Percentiles rank a stretch among this genome's conserved stretches.
phyloP scores from a whole-genome alignment of 2,888 invertebrate species.

The Caenorhabditis auriculariae region DNA sequence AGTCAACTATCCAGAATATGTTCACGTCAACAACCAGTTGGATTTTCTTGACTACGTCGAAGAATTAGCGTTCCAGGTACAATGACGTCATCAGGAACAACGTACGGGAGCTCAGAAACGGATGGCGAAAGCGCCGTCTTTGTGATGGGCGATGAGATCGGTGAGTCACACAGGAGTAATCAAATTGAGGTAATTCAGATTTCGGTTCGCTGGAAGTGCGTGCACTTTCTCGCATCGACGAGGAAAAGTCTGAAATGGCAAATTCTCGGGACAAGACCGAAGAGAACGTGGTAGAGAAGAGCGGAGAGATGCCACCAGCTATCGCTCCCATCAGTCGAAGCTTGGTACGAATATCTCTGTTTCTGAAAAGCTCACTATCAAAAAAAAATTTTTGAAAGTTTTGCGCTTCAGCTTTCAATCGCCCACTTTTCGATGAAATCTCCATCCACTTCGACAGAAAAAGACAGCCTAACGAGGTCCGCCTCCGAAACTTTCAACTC shows the following conservation, averaged over 20 bases:
- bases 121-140: conserved; percentile 47
- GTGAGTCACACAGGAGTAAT: no score
- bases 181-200: no score
- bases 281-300: conserved; percentile 11
- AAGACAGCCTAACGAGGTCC: neutral
- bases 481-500: no score
- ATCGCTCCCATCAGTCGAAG: conserved; percentile 12
- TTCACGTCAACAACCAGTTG: conserved; percentile 16
- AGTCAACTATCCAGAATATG: conserved; percentile 10
- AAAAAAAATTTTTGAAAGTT: neutral
- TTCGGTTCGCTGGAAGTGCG: conserved; percentile 38
- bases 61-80: conserved; percentile 17
- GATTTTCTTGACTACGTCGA: neutral
- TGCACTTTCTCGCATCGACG: conserved; percentile 38
- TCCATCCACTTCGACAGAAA: neutral
- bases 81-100: conserved; percentile 51
- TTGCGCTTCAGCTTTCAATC: neutral
- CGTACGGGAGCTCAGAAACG: conserved; percentile 46
- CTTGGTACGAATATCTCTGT: neutral
- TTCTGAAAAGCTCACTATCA: neutral
- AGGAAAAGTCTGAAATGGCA: conserved; percentile 16
- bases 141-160: conserved; percentile 46
- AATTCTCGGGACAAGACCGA: conserved; percentile 4
- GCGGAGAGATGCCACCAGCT: conserved; percentile 24
- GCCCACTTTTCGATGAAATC: neutral